Percentiles rank a stretch among this genome's conserved stretches.
Evolutionary conservation across 2,888 invertebrate genomes (phyloP).

Genomic region (Drosophila multiciliata): DNA sequence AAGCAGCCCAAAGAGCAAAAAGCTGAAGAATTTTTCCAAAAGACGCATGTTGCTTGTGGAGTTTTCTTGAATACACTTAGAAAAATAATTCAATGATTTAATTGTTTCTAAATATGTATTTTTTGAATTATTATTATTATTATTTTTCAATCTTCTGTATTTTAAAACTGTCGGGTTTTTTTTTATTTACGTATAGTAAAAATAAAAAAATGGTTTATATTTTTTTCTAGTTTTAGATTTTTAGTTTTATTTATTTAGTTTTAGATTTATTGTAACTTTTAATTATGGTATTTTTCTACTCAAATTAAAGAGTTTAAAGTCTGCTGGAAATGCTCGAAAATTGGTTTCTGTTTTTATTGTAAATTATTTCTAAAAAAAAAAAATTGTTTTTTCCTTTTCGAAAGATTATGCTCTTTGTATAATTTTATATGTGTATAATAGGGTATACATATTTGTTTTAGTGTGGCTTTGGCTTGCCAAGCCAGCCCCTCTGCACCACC

Average conservation of each 20-base stretch:
- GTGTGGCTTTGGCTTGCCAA: slow-evolving; percentile 16
- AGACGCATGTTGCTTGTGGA: slow-evolving; percentile 2
- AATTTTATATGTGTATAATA: too few species aligned
- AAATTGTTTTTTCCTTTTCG: too few species aligned
- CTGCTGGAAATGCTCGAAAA: too few species aligned
- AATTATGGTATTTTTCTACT: neutral
- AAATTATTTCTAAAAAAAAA: too few species aligned
- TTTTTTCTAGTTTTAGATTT: too few species aligned
- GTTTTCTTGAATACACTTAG: neutral
- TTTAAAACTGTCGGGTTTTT: neutral
- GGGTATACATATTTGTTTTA: neutral
- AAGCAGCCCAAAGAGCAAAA: slow-evolving; percentile 48
- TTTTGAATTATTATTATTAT: neutral
- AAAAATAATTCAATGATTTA: neutral
- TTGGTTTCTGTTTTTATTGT: too few species aligned
- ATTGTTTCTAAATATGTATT: neutral
- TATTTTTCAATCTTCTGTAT: neutral
- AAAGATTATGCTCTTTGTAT: too few species aligned
- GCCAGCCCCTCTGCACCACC: neutral
- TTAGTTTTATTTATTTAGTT: neutral
- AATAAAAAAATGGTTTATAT: too few species aligned
- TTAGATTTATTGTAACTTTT: neutral
- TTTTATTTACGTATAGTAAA: neutral
- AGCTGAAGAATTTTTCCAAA: slow-evolving; percentile 32
- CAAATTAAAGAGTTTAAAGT: neutral